These are phyloP conservation scores for Phalacrocorax aristotelis DNA, from an alignment of 2,113 vertebrate genomes.

Conservation along the genomic window DNA sequence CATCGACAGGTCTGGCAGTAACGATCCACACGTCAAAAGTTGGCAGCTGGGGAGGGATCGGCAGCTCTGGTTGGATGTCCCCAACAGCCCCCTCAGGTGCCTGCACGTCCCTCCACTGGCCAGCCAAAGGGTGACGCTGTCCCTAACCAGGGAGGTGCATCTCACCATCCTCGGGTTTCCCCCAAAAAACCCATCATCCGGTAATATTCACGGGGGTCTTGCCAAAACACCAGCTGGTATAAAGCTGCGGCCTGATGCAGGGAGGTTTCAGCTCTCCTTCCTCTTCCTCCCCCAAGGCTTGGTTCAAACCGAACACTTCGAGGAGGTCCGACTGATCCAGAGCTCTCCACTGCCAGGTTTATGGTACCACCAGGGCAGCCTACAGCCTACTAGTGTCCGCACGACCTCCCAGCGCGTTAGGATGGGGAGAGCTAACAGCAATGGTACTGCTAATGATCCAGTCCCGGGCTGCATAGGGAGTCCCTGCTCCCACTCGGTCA, in stretches of 20 bases:
- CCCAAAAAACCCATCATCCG: background rate
- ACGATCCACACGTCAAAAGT: rapidly evolving
- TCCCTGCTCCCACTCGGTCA: rapidly evolving
- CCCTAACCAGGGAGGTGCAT: background rate
- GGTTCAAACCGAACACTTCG: rapidly evolving
- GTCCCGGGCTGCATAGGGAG: too few relatives aligned
- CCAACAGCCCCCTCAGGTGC: background rate
- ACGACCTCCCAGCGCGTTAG: background rate
- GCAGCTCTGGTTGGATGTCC: background rate
- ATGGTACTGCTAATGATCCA: rapidly evolving
- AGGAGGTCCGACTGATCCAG: rapidly evolving
- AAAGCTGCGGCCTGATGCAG: rapidly evolving
- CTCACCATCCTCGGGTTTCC: background rate
- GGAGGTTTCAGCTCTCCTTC: background rate
- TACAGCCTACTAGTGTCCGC: background rate
- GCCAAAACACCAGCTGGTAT: background rate
- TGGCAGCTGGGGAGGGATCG: background rate
- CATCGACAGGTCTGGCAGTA: background rate
- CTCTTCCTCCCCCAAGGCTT: background rate
- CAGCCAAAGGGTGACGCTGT: background rate
- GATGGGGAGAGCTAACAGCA: background rate
- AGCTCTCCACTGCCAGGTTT: background rate
- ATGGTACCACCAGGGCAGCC: background rate
- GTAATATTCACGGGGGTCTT: rapidly evolving
- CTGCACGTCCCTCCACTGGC: rapidly evolving